Percentiles rank a stretch among this genome's conserved stretches.
Evolutionary conservation across 2,888 invertebrate genomes (phyloP).

Genomic region (Orthosia incerta): DNA sequence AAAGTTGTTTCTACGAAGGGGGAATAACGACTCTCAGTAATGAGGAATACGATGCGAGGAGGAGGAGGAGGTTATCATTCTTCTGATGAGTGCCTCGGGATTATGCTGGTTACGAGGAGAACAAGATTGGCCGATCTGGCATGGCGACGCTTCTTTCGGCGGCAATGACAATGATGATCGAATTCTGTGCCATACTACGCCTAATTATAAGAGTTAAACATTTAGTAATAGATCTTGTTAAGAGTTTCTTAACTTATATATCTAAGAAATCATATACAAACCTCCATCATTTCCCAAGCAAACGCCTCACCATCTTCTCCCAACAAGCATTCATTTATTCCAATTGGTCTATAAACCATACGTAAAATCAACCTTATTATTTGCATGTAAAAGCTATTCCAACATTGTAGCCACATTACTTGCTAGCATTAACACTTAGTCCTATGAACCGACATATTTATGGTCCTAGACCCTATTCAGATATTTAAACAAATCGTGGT

Average conservation of each 20-base stretch:
- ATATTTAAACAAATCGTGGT: conserved; percentile 56
- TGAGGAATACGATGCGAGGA: no score
- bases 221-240: background rate
- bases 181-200: no score
- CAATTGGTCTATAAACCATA: conserved; percentile 43
- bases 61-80: no score
- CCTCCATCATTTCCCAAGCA: background rate
- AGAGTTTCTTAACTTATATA: background rate
- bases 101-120: no score
- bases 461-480: conserved; percentile 37
- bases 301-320: background rate
- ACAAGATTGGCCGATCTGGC: no score
- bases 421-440: conserved; percentile 46
- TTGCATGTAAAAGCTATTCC: conserved; percentile 33
- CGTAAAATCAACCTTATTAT: conserved; percentile 40
- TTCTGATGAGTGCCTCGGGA: no score
- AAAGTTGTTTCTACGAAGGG: no score
- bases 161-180: no score
- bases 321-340: conserved; percentile 26
- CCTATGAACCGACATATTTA: conserved; percentile 39
- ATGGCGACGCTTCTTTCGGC: no score
- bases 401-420: conserved; percentile 49
- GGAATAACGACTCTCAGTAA: no score
- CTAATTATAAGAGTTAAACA: background rate
- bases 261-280: background rate